phyloP scores from a whole-genome alignment of 1,140 invertebrate genomes.

The Paramacrobiotus metropolitanus region DNA sequence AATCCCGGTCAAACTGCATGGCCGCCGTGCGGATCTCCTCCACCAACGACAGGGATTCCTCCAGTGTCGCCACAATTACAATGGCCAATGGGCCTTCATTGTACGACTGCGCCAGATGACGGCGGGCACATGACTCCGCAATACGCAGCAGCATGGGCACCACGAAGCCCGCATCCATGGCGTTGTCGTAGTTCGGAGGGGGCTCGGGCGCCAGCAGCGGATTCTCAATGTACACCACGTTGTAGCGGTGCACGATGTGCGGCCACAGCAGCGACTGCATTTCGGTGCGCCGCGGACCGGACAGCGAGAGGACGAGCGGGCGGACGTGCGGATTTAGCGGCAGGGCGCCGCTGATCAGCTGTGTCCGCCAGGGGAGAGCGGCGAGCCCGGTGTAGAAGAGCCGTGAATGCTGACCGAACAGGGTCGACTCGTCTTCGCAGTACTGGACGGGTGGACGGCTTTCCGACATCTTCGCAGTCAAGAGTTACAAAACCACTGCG shows the following conservation, averaged over 20 bases:
- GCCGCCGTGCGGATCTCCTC: background rate
- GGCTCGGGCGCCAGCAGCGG: background rate
- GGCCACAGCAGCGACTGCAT: background rate
- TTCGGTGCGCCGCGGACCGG: background rate
- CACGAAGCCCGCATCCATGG: background rate
- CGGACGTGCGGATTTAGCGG: background rate
- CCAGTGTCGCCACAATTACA: background rate
- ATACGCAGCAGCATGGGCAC: background rate
- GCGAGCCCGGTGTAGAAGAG: background rate
- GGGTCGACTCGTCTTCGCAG: background rate
- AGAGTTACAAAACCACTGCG: background rate
- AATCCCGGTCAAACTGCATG: background rate
- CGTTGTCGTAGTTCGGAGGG: background rate
- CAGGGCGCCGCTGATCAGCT: background rate
- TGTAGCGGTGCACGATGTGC: background rate
- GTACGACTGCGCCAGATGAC: background rate
- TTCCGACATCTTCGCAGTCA: background rate
- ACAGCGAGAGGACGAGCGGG: background rate
- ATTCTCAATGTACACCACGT: background rate
- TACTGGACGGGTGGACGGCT: background rate
- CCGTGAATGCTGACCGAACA: background rate
- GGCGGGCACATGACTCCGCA: background rate
- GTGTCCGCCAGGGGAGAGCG: background rate
- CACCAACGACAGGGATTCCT: background rate
- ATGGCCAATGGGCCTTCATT: background rate